These are phyloP conservation scores for Seriola quinqueradiata DNA, from an alignment of 2,113 vertebrate genomes.

Conservation along the genomic window DNA sequence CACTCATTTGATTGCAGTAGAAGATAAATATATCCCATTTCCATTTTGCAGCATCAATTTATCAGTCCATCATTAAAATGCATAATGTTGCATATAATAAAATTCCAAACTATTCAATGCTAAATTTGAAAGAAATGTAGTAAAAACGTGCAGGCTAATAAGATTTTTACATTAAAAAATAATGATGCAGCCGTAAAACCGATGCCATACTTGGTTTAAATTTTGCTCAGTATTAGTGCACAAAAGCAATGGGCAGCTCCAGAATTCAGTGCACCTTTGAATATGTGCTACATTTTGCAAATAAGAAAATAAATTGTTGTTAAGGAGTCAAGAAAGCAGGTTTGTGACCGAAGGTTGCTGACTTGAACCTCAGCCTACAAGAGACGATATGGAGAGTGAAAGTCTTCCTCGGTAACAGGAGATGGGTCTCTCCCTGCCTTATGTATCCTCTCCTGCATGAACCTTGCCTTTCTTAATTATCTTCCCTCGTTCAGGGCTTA, in stretches of 20 bases:
- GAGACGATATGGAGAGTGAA: not conserved
- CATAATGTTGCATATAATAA: not conserved
- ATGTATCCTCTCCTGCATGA: not conserved
- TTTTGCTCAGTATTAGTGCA: not conserved
- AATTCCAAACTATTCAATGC: not conserved
- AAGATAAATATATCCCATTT: not conserved
- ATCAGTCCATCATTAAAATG: not conserved
- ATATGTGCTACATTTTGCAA: not conserved
- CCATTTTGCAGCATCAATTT: not conserved
- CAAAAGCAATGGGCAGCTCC: not conserved
- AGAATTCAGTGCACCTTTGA: not conserved
- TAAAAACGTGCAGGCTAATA: not conserved
- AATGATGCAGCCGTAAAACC: not conserved
- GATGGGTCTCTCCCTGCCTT: not conserved
- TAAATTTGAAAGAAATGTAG: not conserved
- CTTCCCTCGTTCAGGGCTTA: not conserved
- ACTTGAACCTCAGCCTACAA: not conserved
- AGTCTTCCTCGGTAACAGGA: conserved; percentile 2
- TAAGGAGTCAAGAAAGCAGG: conserved; percentile 3
- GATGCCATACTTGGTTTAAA: not conserved
- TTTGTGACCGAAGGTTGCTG: not conserved
- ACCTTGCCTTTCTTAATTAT: not conserved
- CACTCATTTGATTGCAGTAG: not conserved
- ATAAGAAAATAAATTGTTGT: not conserved
- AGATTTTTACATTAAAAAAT: not conserved